These are phyloP conservation scores for Penaeus monodon DNA, from an alignment of 2,888 invertebrate species.

Conservation along the genomic window DNA sequence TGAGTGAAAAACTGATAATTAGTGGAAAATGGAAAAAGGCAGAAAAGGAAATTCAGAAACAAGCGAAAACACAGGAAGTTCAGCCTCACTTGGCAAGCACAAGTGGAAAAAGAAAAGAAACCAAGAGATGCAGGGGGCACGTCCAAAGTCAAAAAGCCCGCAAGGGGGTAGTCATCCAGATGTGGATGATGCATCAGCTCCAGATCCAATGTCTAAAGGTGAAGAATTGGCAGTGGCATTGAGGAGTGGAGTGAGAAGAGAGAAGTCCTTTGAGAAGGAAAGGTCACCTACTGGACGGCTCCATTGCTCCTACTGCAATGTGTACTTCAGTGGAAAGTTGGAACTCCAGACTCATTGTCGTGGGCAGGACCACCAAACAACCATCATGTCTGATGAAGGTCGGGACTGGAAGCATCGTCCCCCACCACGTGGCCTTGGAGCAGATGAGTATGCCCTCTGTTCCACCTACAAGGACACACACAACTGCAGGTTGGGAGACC, in stretches of 20 bases:
- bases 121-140: slow-evolving; percentile 11
- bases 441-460: slow-evolving; percentile 78
- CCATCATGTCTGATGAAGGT: slow-evolving; percentile 65
- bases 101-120: neutral
- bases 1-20: slow-evolving; percentile 2
- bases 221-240: slow-evolving; percentile 9
- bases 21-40: slow-evolving; percentile 35
- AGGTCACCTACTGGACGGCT: slow-evolving; percentile 20
- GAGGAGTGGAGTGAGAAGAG: neutral
- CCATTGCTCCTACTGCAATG: slow-evolving; percentile 61
- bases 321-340: slow-evolving; percentile 51
- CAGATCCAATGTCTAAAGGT: neutral
- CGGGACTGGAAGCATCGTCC: slow-evolving; percentile 71
- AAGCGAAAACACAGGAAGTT: neutral
- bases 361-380: slow-evolving; percentile 61
- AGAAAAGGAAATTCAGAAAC: slow-evolving; percentile 28
- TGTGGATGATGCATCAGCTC: neutral
- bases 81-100: neutral
- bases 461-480: slow-evolving; percentile 71
- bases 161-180: slow-evolving; percentile 2
- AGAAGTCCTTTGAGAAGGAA: slow-evolving; percentile 24
- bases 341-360: slow-evolving; percentile 60
- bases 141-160: slow-evolving; percentile 29
- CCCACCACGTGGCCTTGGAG: slow-evolving; percentile 78
- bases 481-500: slow-evolving; percentile 78